Evolutionary conservation across 1,140 invertebrate species (phyloP).

Genomic region (Ips typographus): DNA sequence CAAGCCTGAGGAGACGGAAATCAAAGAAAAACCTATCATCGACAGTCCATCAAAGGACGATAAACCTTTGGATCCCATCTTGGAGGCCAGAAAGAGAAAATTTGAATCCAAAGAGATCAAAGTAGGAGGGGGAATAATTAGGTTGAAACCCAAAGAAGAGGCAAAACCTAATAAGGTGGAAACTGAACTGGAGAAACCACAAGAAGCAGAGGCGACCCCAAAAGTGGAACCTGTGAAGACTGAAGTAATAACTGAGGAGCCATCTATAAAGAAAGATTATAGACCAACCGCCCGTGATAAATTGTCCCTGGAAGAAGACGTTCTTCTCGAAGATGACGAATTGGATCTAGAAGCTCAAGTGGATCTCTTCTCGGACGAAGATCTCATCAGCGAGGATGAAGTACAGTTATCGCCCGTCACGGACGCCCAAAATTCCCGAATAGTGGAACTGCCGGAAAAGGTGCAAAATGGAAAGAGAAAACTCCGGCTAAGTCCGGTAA

Average conservation of each 20-base stretch:
- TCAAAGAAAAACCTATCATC: constrained; percentile 18
- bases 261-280: background rate
- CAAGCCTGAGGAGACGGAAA: constrained; percentile 33
- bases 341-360: constrained; percentile 42
- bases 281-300: constrained; percentile 29
- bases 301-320: constrained; percentile 38
- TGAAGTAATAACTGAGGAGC: constrained; percentile 15
- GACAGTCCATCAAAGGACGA: constrained; percentile 28
- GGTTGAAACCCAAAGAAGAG: constrained; percentile 46
- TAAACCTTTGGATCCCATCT: constrained; percentile 43
- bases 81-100: constrained; percentile 48
- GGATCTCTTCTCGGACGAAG: constrained; percentile 49
- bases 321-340: constrained; percentile 38
- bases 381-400: constrained; percentile 45
- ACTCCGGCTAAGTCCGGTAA: constrained; percentile 5
- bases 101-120: constrained; percentile 47
- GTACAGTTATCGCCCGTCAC: constrained; percentile 28
- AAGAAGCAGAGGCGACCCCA: background rate
- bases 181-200: background rate
- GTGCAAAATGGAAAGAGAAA: constrained; percentile 1
- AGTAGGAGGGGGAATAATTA: constrained; percentile 47
- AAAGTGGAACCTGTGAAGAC: constrained; percentile 12
- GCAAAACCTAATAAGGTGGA: constrained; percentile 27
- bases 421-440: constrained; percentile 39
- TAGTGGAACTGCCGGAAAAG: constrained; percentile 34